Conservation (phyloP, 2,797 vertebrate species). For the Jordanella pulchra region DNA sequence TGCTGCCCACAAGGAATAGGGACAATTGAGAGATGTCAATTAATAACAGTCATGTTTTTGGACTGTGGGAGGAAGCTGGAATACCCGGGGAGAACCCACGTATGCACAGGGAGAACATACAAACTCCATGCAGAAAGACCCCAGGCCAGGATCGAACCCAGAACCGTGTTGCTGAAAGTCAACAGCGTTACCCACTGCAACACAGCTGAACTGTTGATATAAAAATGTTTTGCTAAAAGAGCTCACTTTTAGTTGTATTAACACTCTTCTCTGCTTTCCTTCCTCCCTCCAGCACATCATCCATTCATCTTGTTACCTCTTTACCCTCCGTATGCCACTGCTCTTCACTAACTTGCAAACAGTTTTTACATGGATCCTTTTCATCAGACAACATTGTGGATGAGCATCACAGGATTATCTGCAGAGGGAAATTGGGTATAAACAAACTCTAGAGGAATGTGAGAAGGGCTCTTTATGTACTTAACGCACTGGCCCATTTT, state of each 20-base stretch:
- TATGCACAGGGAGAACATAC: no score
- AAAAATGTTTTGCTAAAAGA: neutral
- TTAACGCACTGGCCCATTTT: conserved; percentile 55
- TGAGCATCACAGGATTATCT: conserved; percentile 23
- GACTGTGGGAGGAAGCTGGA: no score
- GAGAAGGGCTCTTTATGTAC: conserved; percentile 46
- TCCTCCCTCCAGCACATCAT: conserved; percentile 4
- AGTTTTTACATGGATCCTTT: conserved; percentile 49
- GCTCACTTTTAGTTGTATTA: neutral
- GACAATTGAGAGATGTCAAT: no score
- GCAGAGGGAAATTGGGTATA: conserved; percentile 34
- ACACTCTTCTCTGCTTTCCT: conserved; percentile 7
- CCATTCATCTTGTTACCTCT: conserved; percentile 17
- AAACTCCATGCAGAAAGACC: no score
- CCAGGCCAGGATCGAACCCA: no score
- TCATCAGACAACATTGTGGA: conserved; percentile 10
- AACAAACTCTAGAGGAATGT: conserved; percentile 23
- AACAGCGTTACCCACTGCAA: no score
- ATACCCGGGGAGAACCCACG: no score
- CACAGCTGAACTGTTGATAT: no score
- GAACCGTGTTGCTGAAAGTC: no score
- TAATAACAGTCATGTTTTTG: no score
- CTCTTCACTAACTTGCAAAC: conserved; percentile 66
- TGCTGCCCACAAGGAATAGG: no score
- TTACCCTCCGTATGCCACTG: conserved; percentile 4